A percentile compares a stretch with the other conserved stretches of the same genome.
Conservation (phyloP, 2,797 vertebrate genomes). For the Simalia tracyae region DNA sequence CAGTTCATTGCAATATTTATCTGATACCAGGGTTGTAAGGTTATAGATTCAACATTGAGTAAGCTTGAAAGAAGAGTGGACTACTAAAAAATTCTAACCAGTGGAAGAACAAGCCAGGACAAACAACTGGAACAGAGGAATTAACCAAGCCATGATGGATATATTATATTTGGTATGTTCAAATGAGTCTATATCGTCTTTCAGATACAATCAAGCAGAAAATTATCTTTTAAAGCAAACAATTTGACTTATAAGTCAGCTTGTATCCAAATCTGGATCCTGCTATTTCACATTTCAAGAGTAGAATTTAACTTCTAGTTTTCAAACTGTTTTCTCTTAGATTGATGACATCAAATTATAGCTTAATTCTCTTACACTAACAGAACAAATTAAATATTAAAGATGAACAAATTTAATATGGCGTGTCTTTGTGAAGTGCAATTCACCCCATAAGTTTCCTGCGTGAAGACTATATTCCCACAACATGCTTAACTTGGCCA, state of each 20-base stretch:
- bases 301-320: background rate
- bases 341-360: background rate
- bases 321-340: background rate
- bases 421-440: too few relatives aligned
- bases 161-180: background rate
- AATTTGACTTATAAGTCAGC: background rate
- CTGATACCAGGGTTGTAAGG: background rate
- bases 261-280: background rate
- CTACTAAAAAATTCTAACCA: background rate
- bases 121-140: background rate
- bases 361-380: background rate
- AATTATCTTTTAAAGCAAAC: background rate
- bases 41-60: background rate
- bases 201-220: background rate
- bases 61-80: background rate
- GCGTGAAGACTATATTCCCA: background rate
- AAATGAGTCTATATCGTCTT: background rate
- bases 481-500: too few relatives aligned
- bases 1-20: background rate
- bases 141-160: background rate
- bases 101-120: background rate
- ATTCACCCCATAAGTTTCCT: background rate
- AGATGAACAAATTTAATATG: too few relatives aligned
- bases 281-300: background rate
- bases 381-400: background rate